Evolutionary conservation across 2,888 invertebrate genomes (phyloP).

Genomic region (Polymixis flavicincta): DNA sequence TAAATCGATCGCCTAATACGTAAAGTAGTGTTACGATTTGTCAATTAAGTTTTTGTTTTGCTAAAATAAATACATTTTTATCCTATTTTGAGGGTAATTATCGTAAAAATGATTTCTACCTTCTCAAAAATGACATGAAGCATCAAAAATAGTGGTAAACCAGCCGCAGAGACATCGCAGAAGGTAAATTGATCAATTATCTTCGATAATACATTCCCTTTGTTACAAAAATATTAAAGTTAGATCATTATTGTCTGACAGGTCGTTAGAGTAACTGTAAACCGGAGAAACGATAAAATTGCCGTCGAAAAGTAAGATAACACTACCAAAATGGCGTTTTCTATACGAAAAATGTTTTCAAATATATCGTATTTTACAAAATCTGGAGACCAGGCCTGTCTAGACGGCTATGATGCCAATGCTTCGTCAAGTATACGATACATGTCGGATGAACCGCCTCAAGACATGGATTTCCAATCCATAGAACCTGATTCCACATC

Average conservation of each 20-base stretch:
- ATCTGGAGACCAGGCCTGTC: constrained; percentile 69
- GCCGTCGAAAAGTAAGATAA: constrained; percentile 24
- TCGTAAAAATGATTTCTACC: constrained; percentile 56
- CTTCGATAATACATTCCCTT: constrained; percentile 42
- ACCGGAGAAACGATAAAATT: constrained; percentile 36
- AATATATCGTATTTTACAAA: constrained; percentile 87
- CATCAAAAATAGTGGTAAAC: constrained; percentile 51
- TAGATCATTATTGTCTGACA: constrained; percentile 47
- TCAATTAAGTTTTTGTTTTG: constrained; percentile 54
- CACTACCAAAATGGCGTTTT: constrained; percentile 83
- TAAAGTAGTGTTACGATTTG: constrained; percentile 53
- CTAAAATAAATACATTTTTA: constrained; percentile 46
- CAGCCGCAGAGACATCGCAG: constrained; percentile 51
- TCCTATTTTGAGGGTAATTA: constrained; percentile 73
- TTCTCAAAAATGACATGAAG: constrained; percentile 71
- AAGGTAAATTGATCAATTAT: constrained; percentile 64
- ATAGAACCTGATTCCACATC: constrained; percentile 84
- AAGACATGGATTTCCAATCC: constrained; percentile 72
- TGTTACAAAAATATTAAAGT: constrained; percentile 46
- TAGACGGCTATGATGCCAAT: constrained; percentile 32
- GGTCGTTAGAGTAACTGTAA: constrained; percentile 48
- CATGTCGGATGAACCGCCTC: constrained; percentile 60
- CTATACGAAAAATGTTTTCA: constrained; percentile 85
- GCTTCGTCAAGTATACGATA: constrained; percentile 53
- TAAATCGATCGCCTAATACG: constrained; percentile 28